Base-by-base conservation (phyloP, 2,888 invertebrate species). In the Phrixothrix hirtus region DNA sequence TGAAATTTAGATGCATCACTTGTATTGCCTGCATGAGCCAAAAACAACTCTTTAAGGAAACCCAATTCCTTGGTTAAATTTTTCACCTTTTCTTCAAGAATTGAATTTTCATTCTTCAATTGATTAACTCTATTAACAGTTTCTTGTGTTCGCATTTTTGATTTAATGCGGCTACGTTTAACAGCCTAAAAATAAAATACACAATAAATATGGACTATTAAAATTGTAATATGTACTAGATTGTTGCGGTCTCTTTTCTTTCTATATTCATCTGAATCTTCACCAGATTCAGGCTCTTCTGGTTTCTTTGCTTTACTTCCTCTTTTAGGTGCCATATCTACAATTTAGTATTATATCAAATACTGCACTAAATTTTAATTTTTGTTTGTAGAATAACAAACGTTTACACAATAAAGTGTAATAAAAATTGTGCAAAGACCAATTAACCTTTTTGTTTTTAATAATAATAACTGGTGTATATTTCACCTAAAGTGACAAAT, bases 81-180 rank as follows among this genome's bases (percentile, higher is more conserved):
- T 68, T 88, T 87, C 1, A 91, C 89, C 73, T 89, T 89, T 64
- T 89, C 87, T 70, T 90, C 88, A 16, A 92, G 74, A 65, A 86
- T 81, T 69, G 88, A 87, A 72, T 91, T 92, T 70, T 92, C 91
- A 5, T 82, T 83, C 70, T 87, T 87, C 27, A 92, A 72, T 69
- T 87, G 84, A 65, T 82, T 86, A 0, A 92, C 91, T 45, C 89
- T 75, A 49, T 84, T 82, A 57, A 88, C 78, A 2, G 91, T 91
- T 69, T 90, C 88, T 65, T 87, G 86, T 1, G 90, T 89, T 50
- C 87, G 81, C 66, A 86, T 80, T 68, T 88, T 87, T 9, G 88
- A 85, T 75, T 91, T 91, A 45, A 84, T 88, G 58, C 92, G 79
- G 62, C 89, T 89, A 58, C 88, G 83, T 74, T 91, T 91, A 0